phyloP scores from a whole-genome alignment of 2,113 vertebrate species.

The Paraplagusia blochii region DNA sequence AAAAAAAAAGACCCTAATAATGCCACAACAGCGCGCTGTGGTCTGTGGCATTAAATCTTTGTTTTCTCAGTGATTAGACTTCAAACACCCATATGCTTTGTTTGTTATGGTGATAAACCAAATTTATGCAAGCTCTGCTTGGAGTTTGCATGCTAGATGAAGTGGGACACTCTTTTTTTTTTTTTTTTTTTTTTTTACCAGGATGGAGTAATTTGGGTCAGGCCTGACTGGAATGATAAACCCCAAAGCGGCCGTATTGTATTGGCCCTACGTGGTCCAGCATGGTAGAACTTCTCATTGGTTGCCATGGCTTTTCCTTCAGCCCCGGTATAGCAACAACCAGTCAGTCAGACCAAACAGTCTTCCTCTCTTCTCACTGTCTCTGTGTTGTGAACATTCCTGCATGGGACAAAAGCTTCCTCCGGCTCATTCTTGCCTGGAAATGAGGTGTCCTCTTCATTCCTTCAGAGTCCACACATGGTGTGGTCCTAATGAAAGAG shows the following conservation, averaged over 20 bases:
- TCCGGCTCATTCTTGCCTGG: constrained; percentile 54
- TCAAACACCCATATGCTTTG: constrained; percentile 65
- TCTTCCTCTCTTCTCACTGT: constrained; percentile 41
- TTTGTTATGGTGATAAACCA: constrained; percentile 51
- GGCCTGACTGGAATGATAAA: constrained; percentile 79
- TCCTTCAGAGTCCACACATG: constrained; percentile 68
- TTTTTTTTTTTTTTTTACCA: constrained; percentile 38
- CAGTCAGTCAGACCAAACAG: constrained; percentile 62
- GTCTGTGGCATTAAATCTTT: constrained; percentile 46
- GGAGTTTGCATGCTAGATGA: constrained; percentile 35
- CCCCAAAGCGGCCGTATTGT: constrained; percentile 55
- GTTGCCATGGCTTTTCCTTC: constrained; percentile 76
- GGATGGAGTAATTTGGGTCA: constrained; percentile 74
- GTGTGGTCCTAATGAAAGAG: constrained; percentile 69
- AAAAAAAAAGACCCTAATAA: constrained; percentile 45
- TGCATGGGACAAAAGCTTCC: constrained; percentile 60
- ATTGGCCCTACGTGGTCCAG: constrained; percentile 53
- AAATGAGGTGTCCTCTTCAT: constrained; percentile 69
- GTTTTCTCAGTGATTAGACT: constrained; percentile 59
- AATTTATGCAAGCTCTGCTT: constrained; percentile 32
- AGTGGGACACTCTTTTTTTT: constrained; percentile 36
- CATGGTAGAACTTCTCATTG: constrained; percentile 55
- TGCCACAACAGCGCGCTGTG: constrained; percentile 43
- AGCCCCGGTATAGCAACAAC: constrained; percentile 65
- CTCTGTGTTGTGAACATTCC: constrained; percentile 64